Conservation (phyloP, 2,888 invertebrate species). For the Sminthurinus aureus region DNA sequence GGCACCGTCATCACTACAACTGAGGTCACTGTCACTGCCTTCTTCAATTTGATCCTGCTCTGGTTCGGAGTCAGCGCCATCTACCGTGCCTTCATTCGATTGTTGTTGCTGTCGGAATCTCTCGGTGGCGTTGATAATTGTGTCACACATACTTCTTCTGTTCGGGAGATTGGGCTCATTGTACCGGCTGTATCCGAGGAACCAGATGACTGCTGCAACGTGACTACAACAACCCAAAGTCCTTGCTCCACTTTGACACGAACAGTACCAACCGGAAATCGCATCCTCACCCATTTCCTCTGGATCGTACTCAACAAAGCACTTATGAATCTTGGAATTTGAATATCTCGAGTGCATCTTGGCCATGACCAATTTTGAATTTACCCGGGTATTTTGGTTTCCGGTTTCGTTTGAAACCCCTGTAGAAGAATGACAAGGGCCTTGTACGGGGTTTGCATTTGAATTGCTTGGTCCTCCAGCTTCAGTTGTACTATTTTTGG, state of each 20-base stretch:
- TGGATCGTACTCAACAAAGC: background rate
- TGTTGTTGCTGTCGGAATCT: no score
- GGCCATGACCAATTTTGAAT: background rate
- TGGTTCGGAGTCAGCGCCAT: background rate
- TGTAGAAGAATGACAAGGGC: no score
- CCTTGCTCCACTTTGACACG: conserved; percentile 19
- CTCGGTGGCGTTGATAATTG: background rate
- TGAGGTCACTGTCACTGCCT: background rate
- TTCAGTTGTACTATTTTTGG: no score
- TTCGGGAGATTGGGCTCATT: background rate
- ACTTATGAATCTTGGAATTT: background rate
- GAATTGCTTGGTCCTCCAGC: no score
- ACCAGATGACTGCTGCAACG: conserved; percentile 12
- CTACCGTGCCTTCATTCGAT: background rate
- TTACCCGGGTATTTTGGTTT: background rate
- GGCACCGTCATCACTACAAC: background rate
- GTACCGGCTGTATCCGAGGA: conserved; percentile 2
- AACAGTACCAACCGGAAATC: conserved; percentile 25
- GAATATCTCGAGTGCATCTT: conserved; percentile 18
- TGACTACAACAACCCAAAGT: conserved; percentile 26
- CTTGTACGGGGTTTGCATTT: no score
- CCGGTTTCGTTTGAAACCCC: no score
- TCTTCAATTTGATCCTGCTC: background rate
- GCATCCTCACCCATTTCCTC: background rate
- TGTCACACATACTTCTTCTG: background rate